phyloP scores from a whole-genome alignment of 2,113 vertebrate genomes.

The Propithecus coquereli region DNA sequence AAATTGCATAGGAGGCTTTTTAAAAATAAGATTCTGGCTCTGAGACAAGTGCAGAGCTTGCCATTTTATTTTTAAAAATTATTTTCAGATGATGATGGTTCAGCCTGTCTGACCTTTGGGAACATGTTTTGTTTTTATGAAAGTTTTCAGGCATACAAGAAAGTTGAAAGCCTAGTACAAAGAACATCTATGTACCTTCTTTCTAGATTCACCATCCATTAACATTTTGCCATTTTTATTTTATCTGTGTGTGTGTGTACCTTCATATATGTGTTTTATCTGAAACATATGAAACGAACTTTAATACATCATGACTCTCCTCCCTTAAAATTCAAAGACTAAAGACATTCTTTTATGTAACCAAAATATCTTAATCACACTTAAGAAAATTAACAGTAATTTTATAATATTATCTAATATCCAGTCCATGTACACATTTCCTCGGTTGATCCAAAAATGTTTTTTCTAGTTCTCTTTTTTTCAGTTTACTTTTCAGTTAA shows the following conservation, averaged over 20 bases:
- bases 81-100: background rate
- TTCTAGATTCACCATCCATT: background rate
- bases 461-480: background rate
- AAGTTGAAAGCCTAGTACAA: background rate
- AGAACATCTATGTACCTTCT: background rate
- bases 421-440: background rate
- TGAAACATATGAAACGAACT: background rate
- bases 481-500: background rate
- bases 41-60: background rate
- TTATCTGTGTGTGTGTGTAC: background rate
- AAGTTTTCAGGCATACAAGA: background rate
- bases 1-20: background rate
- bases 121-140: background rate
- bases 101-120: background rate
- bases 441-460: background rate
- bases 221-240: background rate
- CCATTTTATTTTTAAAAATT: background rate
- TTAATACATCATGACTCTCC: background rate
- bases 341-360: background rate
- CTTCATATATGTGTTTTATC: background rate
- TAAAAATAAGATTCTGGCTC: background rate
- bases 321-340: background rate
- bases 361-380: background rate
- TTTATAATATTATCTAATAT: background rate
- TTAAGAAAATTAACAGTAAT: slow-evolving; percentile 5